phyloP scores from a whole-genome alignment of 2,113 vertebrate genomes.

The Ranitomeya imitator region DNA sequence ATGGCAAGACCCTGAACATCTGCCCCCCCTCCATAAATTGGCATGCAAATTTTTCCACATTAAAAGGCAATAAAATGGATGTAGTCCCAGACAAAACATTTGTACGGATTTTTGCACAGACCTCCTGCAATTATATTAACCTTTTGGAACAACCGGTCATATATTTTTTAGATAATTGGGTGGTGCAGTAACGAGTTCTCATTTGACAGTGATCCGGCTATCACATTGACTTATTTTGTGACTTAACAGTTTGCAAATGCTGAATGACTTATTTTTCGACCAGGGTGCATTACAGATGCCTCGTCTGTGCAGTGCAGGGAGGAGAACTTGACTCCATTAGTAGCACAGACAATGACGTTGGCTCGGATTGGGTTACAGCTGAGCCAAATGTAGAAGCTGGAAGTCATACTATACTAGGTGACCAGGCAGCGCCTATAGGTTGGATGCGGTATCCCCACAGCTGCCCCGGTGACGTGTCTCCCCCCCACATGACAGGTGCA shows the following conservation, averaged over 20 bases:
- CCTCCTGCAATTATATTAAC: neutral
- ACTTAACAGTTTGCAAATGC: neutral
- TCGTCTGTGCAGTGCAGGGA: neutral
- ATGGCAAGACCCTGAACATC: neutral
- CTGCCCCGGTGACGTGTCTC: neutral
- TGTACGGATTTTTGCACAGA: too few species aligned
- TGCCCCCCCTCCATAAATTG: neutral
- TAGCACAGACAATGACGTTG: conserved; percentile 49
- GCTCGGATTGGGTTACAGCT: conserved; percentile 13
- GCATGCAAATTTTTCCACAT: neutral
- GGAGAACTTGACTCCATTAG: conserved; percentile 11
- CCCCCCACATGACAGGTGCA: conserved; percentile 18
- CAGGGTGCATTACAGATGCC: neutral
- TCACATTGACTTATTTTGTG: neutral
- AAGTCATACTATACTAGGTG: neutral
- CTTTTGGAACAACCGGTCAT: neutral
- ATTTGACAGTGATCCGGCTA: neutral
- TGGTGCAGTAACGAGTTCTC: neutral
- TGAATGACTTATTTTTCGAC: neutral
- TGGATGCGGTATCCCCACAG: neutral
- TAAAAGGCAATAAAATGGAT: neutral
- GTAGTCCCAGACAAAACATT: neutral
- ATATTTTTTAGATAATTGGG: neutral
- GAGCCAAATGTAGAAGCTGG: conserved; percentile 15
- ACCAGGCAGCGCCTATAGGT: conserved; percentile 46